Evolutionary conservation across 2,113 vertebrate genomes (phyloP), one percentile per base, ranked within the genome.

Genomic region (Periophthalmodon schlosseri): DNA sequence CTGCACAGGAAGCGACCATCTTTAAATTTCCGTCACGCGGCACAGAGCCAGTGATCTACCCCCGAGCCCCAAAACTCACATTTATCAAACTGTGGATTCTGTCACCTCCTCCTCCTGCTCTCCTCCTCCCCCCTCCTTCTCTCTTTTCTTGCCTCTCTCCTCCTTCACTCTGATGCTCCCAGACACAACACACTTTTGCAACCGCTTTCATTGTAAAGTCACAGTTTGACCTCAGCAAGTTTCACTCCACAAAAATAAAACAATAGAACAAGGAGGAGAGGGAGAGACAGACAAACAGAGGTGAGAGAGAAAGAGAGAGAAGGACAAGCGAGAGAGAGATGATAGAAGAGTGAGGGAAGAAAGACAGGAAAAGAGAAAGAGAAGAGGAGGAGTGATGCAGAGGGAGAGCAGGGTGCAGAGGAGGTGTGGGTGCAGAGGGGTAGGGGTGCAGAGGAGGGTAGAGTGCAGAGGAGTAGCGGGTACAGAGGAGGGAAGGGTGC

Each of bases 21-120:
- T 68, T 82, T 86, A 39, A 11, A 86, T 82, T 88, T 79, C 60
- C 69, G 72, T 83, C 81, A 80, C 57, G 69, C 21, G 65, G 44
- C 65, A 33, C 15, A 28, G 54, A 79, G 68, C 64, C 81, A 39
- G 28, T 24, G 1, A 56, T 82, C 67, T 33, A 72, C 66, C 74
- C 68, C 67, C 46, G 34, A 69, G 76, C 76, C 69, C 69, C 23
- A 12, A 75, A 78, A 78, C 69, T 76, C 72, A 73, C 60, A 72
- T 75, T 77, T 82, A 69, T 52, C 20, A 75, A 69, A 67, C 60
- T 39, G 63, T 15, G 34, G 49, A 69, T 74, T 46, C 23, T 70
- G 70, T 65, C 73, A 68, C 49, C 67, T 33, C 20, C 28, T 28
- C 68, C n/a, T 24, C 56, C n/a, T 7, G 16, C 69, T 1, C 33